Evolutionary conservation across 1,140 invertebrate species (phyloP).

Genomic region (Drosophila suzukii): DNA sequence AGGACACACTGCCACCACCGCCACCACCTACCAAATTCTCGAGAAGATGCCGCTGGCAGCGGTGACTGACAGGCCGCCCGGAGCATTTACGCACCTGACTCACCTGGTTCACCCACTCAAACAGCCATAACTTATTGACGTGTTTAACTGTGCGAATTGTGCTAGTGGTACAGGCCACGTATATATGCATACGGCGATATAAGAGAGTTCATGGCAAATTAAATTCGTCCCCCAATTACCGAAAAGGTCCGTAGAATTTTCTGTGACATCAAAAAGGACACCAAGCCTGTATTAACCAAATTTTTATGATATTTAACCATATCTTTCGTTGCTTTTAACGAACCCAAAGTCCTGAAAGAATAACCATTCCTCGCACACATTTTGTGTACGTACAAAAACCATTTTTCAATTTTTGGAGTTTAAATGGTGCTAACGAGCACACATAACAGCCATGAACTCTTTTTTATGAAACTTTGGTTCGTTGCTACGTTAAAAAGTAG

Average conservation of each 20-base stretch:
- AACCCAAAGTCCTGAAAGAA: too few species aligned
- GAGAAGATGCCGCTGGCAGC: slow-evolving; percentile 49
- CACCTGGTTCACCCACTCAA: slow-evolving; percentile 24
- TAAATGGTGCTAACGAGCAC: too few species aligned
- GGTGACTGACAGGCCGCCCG: slow-evolving; percentile 53
- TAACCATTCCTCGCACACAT: too few species aligned
- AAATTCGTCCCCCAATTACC: not conserved
- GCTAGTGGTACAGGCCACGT: slow-evolving; percentile 17
- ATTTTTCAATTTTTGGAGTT: too few species aligned
- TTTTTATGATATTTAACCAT: not conserved
- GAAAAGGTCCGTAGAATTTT: not conserved
- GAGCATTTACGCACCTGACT: slow-evolving; percentile 47
- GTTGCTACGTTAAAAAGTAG: too few species aligned
- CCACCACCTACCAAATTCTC: slow-evolving; percentile 38
- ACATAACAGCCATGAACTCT: too few species aligned
- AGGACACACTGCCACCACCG: slow-evolving; percentile 12
- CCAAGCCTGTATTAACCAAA: not conserved
- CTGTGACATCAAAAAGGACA: not conserved
- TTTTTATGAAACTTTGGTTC: too few species aligned
- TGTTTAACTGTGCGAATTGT: slow-evolving; percentile 35
- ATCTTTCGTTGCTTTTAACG: too few species aligned
- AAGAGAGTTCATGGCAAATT: slow-evolving; percentile 17
- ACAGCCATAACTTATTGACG: slow-evolving; percentile 39
- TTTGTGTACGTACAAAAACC: too few species aligned
- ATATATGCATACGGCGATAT: not conserved